A percentile compares a stretch with the other conserved stretches of the same genome.
These are phyloP conservation scores for Heterocephalus glaber DNA, from an alignment of 2,113 vertebrate species.

Conservation along the genomic window DNA sequence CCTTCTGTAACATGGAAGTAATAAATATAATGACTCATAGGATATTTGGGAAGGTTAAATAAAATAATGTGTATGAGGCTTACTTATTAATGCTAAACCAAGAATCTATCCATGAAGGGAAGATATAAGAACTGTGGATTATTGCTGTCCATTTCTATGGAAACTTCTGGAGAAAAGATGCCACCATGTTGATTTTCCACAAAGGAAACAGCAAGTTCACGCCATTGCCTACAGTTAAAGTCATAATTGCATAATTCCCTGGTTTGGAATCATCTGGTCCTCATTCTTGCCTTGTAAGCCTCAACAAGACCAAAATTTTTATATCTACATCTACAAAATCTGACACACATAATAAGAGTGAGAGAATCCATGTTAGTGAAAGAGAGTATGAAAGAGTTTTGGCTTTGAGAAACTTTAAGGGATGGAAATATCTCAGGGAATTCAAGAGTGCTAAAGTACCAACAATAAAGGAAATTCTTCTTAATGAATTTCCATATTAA, in stretches of 20 bases:
- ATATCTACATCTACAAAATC: not conserved
- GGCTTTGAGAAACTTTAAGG: not conserved
- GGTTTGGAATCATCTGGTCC: not conserved
- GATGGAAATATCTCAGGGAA: not conserved
- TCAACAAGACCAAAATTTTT: not conserved
- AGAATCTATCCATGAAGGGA: not conserved
- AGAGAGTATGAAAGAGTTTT: not conserved
- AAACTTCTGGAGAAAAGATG: constrained; percentile 67
- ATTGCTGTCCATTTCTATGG: constrained; percentile 75
- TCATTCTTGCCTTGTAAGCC: not conserved
- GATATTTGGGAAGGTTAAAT: not conserved
- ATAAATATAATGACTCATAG: not conserved
- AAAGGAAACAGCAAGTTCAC: constrained; percentile 59
- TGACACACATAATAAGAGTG: accelerated
- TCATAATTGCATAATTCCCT: constrained; percentile 30
- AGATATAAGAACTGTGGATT: constrained; percentile 61
- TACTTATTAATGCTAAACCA: not conserved
- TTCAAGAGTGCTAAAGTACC: not conserved
- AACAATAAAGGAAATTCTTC: not conserved
- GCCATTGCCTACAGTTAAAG: not conserved
- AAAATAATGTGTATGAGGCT: not conserved
- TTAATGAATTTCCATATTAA: not conserved
- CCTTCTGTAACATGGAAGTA: not conserved
- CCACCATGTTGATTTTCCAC: constrained; percentile 76
- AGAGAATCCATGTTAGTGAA: not conserved